A percentile compares a stretch with the other conserved stretches of the same genome.
Conservation (phyloP, 2,113 vertebrate genomes). For the Syrmaticus mikado region DNA sequence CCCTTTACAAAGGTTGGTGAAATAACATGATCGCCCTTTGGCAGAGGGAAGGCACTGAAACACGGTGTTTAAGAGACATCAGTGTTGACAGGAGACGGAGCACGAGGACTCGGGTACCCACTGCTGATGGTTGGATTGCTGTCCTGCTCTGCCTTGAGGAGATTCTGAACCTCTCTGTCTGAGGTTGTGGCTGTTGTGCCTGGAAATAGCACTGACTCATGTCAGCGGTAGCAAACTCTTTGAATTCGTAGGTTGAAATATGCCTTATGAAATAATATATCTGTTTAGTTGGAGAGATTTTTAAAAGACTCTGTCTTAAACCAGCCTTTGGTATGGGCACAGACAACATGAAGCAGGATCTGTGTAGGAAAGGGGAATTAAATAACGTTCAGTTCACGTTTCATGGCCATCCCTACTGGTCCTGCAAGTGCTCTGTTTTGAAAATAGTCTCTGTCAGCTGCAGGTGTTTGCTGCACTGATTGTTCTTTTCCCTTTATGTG, state of each 20-base stretch:
- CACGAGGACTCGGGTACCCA: not conserved
- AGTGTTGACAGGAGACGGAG: not conserved
- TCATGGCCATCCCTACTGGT: not conserved
- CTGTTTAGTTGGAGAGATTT: not conserved
- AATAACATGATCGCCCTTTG: slow-evolving; percentile 56
- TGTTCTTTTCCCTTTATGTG: slow-evolving; percentile 3
- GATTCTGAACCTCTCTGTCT: not conserved
- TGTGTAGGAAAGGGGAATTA: not conserved
- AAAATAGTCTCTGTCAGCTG: not conserved
- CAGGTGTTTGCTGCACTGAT: not conserved
- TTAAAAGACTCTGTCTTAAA: not conserved
- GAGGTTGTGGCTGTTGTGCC: not conserved
- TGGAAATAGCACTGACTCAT: not conserved
- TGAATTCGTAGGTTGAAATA: not conserved
- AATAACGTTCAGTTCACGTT: not conserved
- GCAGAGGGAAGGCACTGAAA: slow-evolving; percentile 5
- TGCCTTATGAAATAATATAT: not conserved
- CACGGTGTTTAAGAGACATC: not conserved
- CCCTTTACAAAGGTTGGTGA: slow-evolving; percentile 55
- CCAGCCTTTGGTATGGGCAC: not conserved
- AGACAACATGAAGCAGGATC: not conserved
- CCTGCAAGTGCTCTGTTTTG: not conserved
- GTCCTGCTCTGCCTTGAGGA: slow-evolving; percentile 1
- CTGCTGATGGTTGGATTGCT: not conserved
- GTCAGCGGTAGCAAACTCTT: not conserved